Evolutionary conservation across 2,888 invertebrate species (phyloP), one percentile per base, ranked within the genome.

Genomic region (Gastrophysa polygoni): DNA sequence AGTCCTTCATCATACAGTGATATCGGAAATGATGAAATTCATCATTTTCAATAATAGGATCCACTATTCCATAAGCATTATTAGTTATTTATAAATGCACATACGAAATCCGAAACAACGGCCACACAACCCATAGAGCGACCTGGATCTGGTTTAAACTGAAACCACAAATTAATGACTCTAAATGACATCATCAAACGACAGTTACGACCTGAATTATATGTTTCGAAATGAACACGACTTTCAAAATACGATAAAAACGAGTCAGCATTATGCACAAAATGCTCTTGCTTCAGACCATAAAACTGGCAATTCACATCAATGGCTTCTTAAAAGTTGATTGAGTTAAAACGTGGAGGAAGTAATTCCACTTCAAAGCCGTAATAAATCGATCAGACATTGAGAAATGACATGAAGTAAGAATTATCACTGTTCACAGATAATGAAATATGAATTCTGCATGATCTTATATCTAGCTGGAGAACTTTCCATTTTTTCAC

Each of bases 291-390:
- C 38, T 38, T 14, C 38, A 38, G 14, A 38, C 14, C 38, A 38
- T 38, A 38, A 38, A 38, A 38, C n/a, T 38, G 38, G 38, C 38
- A 38, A 38, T 38, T 38, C 38, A n/a, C 38, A 38, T 38, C 38
- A 38, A 38, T 14, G 38, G 29, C 29, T 32, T 6, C 38, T 38
- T 38, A n/a, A 14, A 38, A 38, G 14, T 38, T 38, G 38, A 38
- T 38, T 38, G 38, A 38, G 38, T 38, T n/a, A 11, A 38, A 38
- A 38, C n/a, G 14, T 2, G 6, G 14, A 2, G 38, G 38, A 38
- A 38, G 38, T 38, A 10, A 38, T 38, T 14, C 14, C 38, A 14
- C 38, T 14, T 4, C 8, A 38, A 14, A 38, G 6, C 14, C n/a
- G 38, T 14, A 14, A 38, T 38, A 38, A 38, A n/a, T 11, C 14